These are phyloP conservation scores for Drosophila sordidula DNA, from an alignment of 2,888 invertebrate species.

Conservation along the genomic window DNA sequence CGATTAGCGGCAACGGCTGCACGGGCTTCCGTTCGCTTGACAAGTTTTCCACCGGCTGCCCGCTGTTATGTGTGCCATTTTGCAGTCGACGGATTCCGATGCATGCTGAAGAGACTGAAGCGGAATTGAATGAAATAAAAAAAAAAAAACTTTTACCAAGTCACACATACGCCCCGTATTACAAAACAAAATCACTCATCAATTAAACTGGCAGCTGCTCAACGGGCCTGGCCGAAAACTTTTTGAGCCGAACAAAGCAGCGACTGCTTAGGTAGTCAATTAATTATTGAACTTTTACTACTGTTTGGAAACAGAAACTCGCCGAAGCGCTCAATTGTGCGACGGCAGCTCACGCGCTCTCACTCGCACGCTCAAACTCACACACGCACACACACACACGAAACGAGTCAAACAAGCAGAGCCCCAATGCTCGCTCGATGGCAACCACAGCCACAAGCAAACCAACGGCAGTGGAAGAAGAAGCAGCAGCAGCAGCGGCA, in stretches of 20 bases:
- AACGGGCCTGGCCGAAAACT: constrained; percentile 19
- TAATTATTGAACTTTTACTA: constrained; percentile 80
- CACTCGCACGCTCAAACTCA: constrained; percentile 23
- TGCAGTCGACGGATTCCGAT: neutral
- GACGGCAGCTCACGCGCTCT: constrained; percentile 26
- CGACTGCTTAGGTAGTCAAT: constrained; percentile 62
- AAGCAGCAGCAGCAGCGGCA: constrained; percentile 31
- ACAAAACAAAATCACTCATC: constrained; percentile 67
- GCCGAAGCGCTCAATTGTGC: constrained; percentile 62
- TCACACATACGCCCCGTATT: constrained; percentile 62
- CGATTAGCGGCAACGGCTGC: constrained; percentile 60
- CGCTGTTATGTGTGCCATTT: constrained; percentile 16
- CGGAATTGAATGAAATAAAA: neutral
- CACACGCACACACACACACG: constrained; percentile 2
- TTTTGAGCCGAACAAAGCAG: constrained; percentile 43
- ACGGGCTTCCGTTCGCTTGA: constrained; percentile 63
- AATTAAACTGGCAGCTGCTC: constrained; percentile 47
- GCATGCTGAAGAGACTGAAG: neutral
- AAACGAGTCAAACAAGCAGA: constrained; percentile 39
- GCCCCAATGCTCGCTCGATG: constrained; percentile 51
- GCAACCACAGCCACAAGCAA: constrained; percentile 51
- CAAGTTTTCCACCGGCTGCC: constrained; percentile 22
- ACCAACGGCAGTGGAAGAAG: constrained; percentile 17
- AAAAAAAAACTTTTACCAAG: constrained; percentile 39
- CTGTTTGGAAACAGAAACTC: constrained; percentile 62